Conservation (phyloP, 2,797 vertebrate genomes). For the Graptemys geographica region DNA sequence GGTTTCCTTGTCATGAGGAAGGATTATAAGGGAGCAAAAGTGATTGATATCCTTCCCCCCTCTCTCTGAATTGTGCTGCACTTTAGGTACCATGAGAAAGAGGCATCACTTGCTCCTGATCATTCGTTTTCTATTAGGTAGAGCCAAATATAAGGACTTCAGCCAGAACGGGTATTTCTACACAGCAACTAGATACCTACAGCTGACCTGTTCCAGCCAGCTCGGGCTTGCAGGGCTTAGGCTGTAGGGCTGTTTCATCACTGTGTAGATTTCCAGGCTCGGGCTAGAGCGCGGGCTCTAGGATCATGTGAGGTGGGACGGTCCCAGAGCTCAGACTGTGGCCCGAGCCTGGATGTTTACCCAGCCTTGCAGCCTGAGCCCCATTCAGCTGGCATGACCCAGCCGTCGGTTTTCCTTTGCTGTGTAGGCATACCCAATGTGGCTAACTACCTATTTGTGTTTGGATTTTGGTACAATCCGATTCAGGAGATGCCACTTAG, state of each 20-base stretch:
- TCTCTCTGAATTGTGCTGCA: not conserved
- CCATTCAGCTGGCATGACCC: no score
- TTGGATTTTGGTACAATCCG: not conserved
- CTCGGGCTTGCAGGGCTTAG: no score
- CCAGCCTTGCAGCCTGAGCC: no score
- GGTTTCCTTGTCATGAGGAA: not conserved
- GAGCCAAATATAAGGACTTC: not conserved
- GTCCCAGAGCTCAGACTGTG: no score
- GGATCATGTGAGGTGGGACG: no score
- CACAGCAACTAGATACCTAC: no score
- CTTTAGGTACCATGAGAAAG: not conserved
- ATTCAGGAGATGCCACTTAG: not conserved
- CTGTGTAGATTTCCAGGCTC: no score
- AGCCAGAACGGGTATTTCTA: not conserved
- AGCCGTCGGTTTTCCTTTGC: no score
- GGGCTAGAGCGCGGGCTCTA: no score
- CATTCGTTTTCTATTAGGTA: not conserved
- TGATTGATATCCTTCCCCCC: not conserved
- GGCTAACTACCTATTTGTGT: not conserved
- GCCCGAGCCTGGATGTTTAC: no score
- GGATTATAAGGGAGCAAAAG: not conserved
- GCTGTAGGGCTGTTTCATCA: no score
- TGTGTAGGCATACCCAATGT: not conserved
- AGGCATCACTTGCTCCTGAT: not conserved
- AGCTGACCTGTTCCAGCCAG: no score